phyloP scores from a whole-genome alignment of 2,797 vertebrate species.

The Linurgus olivaceus region DNA sequence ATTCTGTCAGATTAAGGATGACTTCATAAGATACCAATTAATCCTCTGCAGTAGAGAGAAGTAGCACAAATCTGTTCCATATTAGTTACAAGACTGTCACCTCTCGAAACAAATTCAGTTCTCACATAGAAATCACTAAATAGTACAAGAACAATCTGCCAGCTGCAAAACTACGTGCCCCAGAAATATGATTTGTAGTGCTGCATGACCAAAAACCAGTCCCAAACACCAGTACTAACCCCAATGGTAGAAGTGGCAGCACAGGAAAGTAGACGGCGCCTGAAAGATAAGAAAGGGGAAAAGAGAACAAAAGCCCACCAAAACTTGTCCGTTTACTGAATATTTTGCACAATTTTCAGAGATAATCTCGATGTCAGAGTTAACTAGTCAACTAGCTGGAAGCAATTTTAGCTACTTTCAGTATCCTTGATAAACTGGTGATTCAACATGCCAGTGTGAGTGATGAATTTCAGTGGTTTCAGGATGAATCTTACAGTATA shows the following conservation, averaged over 20 bases:
- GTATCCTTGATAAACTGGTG: constrained; percentile 12
- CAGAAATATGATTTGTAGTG: neutral
- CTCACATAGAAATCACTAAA: neutral
- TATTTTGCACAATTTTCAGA: neutral
- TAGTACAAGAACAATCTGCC: neutral
- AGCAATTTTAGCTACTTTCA: constrained; percentile 45
- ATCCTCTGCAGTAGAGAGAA: neutral
- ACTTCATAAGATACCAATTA: neutral
- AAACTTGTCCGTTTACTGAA: neutral
- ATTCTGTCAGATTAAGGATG: neutral
- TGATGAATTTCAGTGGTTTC: constrained; percentile 64
- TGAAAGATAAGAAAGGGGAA: neutral
- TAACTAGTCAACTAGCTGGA: constrained; percentile 36
- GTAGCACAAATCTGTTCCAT: neutral
- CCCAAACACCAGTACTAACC: neutral
- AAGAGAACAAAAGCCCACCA: neutral
- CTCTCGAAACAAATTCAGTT: neutral
- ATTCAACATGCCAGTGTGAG: constrained; percentile 44
- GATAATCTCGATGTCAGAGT: neutral
- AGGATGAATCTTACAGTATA: constrained; percentile 61
- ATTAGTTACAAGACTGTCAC: neutral
- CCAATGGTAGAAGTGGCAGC: neutral
- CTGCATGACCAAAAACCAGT: neutral
- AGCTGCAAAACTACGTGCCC: neutral
- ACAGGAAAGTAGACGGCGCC: neutral